Evolutionary conservation across 1,140 invertebrate species (phyloP).

Genomic region (Harpegnathos saltator): DNA sequence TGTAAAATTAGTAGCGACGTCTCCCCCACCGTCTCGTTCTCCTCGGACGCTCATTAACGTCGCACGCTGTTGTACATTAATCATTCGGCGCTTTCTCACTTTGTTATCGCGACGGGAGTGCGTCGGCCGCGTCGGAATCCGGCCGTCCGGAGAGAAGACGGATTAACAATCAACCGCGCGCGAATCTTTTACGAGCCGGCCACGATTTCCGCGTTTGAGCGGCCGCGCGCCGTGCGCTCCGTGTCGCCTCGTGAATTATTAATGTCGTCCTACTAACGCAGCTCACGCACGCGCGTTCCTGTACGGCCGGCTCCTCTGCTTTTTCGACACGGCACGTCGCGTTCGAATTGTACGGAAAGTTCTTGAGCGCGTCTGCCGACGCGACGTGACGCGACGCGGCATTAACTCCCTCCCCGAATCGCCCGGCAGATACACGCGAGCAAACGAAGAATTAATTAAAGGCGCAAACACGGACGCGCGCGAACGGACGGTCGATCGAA

Average conservation of each 20-base stretch:
- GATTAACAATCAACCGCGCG: constrained; percentile 36
- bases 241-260: constrained; percentile 37
- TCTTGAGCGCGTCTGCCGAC: not conserved
- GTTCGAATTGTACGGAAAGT: not conserved
- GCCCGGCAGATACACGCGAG: no score
- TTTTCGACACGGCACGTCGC: constrained; percentile 1
- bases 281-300: no score
- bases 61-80: constrained; percentile 7
- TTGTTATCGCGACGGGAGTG: constrained; percentile 6
- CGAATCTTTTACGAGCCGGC: not conserved
- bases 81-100: constrained; percentile 13
- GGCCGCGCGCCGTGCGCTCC: not conserved
- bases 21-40: not conserved
- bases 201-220: constrained; percentile 6
- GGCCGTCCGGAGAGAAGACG: not conserved
- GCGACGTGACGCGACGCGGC: no score
- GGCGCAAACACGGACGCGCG: no score
- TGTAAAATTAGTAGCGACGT: constrained; percentile 35
- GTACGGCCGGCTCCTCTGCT: not conserved
- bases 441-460: no score
- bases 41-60: constrained; percentile 9
- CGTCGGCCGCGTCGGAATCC: not conserved
- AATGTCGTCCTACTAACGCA: not conserved
- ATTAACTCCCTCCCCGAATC: no score
- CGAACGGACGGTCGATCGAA: no score